Evolutionary conservation across 2,888 invertebrate species (phyloP).

Genomic region (Rapana venosa): DNA sequence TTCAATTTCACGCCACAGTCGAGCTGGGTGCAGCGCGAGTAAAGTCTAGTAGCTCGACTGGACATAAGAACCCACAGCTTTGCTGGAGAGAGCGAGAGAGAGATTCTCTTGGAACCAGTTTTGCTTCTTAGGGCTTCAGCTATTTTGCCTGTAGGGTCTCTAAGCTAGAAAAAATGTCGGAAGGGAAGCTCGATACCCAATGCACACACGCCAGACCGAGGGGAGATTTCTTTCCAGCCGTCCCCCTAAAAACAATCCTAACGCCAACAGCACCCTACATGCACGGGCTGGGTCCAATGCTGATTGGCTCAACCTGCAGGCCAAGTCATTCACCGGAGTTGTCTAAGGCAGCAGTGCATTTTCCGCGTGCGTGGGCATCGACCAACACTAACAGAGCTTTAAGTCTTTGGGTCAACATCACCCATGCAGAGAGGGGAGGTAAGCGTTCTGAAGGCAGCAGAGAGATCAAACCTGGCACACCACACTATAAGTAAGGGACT

Average conservation of each 20-base stretch:
- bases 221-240: neutral
- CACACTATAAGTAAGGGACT: too few relatives aligned
- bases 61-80: too few relatives aligned
- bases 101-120: too few relatives aligned
- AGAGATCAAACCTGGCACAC: neutral
- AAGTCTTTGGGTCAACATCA: slow-evolving; percentile 8
- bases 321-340: neutral
- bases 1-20: neutral
- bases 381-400: neutral
- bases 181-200: neutral
- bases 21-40: too few relatives aligned
- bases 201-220: neutral
- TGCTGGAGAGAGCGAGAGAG: too few relatives aligned
- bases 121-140: neutral
- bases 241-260: neutral
- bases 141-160: neutral
- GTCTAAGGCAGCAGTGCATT: neutral
- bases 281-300: neutral
- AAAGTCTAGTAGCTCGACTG: too few relatives aligned
- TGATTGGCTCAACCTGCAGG: neutral
- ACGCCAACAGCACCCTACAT: neutral
- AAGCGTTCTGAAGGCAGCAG: neutral
- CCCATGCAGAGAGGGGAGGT: neutral
- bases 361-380: neutral
- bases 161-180: neutral